phyloP scores from a whole-genome alignment of 2,113 vertebrate genomes.

The Etheostoma cragini region DNA sequence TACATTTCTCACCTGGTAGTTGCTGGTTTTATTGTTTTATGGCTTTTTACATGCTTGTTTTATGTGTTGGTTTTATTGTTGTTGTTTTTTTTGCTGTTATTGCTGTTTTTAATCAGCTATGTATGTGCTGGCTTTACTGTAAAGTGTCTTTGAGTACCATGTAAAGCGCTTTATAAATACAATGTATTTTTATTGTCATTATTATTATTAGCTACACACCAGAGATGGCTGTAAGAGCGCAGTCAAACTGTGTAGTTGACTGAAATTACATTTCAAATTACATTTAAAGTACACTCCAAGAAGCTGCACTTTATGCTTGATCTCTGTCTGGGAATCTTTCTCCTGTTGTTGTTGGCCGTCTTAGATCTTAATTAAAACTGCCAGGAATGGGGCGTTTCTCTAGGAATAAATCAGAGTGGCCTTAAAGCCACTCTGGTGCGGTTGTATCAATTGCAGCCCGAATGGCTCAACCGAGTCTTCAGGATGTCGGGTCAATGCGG shows the following conservation, averaged over 20 bases:
- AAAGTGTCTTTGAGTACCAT: too few relatives aligned
- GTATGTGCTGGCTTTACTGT: too few relatives aligned
- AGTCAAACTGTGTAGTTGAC: slow-evolving; percentile 15
- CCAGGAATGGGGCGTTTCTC: slow-evolving; percentile 56
- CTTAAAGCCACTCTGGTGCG: slow-evolving; percentile 58
- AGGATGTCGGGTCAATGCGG: slow-evolving; percentile 68
- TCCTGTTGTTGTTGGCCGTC: slow-evolving; percentile 50
- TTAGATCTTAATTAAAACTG: slow-evolving; percentile 70
- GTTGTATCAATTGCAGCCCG: slow-evolving; percentile 67
- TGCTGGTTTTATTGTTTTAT: too few relatives aligned
- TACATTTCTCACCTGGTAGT: too few relatives aligned
- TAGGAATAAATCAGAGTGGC: slow-evolving; percentile 57
- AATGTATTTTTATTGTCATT: too few relatives aligned
- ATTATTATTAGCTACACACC: background rate
- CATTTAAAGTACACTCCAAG: slow-evolving; percentile 27
- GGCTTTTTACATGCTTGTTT: too few relatives aligned
- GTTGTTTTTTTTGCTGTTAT: too few relatives aligned
- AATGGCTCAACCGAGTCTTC: slow-evolving; percentile 52
- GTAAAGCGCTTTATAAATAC: too few relatives aligned
- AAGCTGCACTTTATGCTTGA: slow-evolving; percentile 34
- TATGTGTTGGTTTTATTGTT: too few relatives aligned
- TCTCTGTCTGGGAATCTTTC: slow-evolving; percentile 28
- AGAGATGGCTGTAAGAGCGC: slow-evolving; percentile 43
- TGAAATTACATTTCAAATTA: too few relatives aligned
- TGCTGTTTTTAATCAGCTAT: too few relatives aligned